Conservation (phyloP, 2,888 invertebrate genomes). For the Spisula solida region DNA sequence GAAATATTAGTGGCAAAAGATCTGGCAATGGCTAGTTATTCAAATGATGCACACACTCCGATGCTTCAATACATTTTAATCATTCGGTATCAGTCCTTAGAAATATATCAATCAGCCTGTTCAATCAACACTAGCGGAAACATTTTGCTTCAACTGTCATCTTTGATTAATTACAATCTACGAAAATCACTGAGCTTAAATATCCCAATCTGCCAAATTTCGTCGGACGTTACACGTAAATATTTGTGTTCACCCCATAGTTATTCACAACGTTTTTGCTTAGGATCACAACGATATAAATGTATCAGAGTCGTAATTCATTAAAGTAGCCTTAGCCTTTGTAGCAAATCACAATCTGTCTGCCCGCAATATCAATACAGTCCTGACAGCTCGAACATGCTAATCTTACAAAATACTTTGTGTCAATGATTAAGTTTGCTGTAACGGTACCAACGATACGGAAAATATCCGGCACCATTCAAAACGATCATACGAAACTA, state of each 20-base stretch:
- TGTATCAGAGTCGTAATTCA: slow-evolving; percentile 35
- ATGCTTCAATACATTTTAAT: slow-evolving; percentile 21
- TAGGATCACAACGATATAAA: slow-evolving; percentile 18
- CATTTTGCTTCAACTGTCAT: slow-evolving; percentile 26
- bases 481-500: too few species aligned
- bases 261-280: slow-evolving; percentile 18
- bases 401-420: too few species aligned
- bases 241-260: background rate
- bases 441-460: too few species aligned
- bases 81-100: slow-evolving; percentile 5
- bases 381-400: too few species aligned
- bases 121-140: slow-evolving; percentile 27
- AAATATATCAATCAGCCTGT: slow-evolving; percentile 29
- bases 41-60: background rate
- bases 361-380: slow-evolving; percentile 11
- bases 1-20: too few species aligned
- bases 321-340: slow-evolving; percentile 40
- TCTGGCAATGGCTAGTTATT: background rate
- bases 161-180: slow-evolving; percentile 43
- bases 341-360: slow-evolving; percentile 1
- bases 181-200: slow-evolving; percentile 34
- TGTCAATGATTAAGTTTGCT: too few species aligned
- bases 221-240: slow-evolving; percentile 19
- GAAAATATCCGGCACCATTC: too few species aligned
- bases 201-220: slow-evolving; percentile 47